Percentiles rank a stretch among this genome's conserved stretches.
phyloP scores from a whole-genome alignment of 2,113 vertebrate species.

The Salvelinus sp. region DNA sequence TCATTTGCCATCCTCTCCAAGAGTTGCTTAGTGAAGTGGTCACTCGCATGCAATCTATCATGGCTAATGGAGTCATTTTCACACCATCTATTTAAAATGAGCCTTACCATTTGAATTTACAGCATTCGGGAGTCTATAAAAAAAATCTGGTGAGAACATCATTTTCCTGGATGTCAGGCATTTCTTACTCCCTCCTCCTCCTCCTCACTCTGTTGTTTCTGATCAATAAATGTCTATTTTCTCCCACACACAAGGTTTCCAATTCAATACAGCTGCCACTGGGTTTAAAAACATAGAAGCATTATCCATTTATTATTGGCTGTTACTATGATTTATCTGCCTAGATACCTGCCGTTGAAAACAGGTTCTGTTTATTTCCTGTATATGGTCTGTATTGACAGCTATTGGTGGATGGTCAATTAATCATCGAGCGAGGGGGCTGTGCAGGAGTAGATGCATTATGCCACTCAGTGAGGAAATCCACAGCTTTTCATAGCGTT shows the following conservation, averaged over 20 bases:
- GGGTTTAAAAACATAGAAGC: slow-evolving; percentile 75
- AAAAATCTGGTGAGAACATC: slow-evolving; percentile 68
- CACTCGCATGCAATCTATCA: slow-evolving; percentile 27
- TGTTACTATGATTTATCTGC: slow-evolving; percentile 74
- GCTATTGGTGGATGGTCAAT: slow-evolving; percentile 55
- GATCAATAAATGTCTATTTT: slow-evolving; percentile 82
- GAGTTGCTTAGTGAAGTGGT: not conserved
- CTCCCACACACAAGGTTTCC: slow-evolving; percentile 73
- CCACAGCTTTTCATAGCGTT: not conserved
- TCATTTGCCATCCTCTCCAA: not conserved
- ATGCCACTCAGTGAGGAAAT: not conserved
- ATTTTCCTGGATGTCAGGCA: slow-evolving; percentile 72
- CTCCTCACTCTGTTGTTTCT: slow-evolving; percentile 63
- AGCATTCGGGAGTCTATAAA: slow-evolving; percentile 58
- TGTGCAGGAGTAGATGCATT: not conserved
- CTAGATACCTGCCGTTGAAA: slow-evolving; percentile 65
- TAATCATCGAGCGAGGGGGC: slow-evolving; percentile 51
- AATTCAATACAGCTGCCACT: slow-evolving; percentile 76
- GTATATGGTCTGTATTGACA: slow-evolving; percentile 70
- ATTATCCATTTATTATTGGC: slow-evolving; percentile 81
- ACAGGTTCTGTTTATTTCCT: slow-evolving; percentile 71
- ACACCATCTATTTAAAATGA: slow-evolving; percentile 40
- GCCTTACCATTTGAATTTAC: slow-evolving; percentile 44
- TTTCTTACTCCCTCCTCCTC: slow-evolving; percentile 36
- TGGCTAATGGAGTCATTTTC: slow-evolving; percentile 51